Evolutionary conservation across 2,797 vertebrate species (phyloP), one percentile per base, ranked within the genome.

Genomic region (Mus caroli): DNA sequence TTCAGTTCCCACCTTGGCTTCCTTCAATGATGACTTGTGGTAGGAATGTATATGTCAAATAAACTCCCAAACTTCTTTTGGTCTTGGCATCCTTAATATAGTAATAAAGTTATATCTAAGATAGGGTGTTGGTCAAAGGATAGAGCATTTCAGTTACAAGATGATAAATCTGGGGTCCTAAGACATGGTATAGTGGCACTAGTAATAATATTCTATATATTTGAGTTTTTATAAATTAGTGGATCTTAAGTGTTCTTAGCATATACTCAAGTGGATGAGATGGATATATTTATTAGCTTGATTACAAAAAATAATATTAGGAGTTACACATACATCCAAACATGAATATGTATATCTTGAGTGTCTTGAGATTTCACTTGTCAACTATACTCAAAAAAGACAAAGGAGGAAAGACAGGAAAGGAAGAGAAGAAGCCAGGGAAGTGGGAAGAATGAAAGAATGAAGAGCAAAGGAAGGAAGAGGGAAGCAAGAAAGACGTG

Each of bases 111-210:
- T 1, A 64, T 37, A 46, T 84, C 26, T 34, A 84, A 64, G 12
- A 7, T 26, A 76, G 15, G 58, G 22, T 20, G 4, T 52, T n/a
- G 13, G 24, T 76, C 17, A 92, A 76, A 24, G 19, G 2, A n/a
- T 31, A 80, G 6, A 46, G 28, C 2, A 4, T 40, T 92, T 40
- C 1, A 69, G 13, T 50, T 31, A 76, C 6, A 34, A 67, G 9
- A 50, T 40, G n/a, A 37, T 43, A 40, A 26, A 1, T 82, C 6
- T 37, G 2, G 46, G 37, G 19, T 67, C 6, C 19, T 40, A 58
- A 37, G 40, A 24, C 15, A 6, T 34, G 22, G 4, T 0, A 7
- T 34, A 14, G 1, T 15, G 50, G n/a, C 71, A 22, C 2, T 4
- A 56, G 54, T 60, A 13, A 88, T 37, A 58, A 86, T 26, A 7